Conservation (phyloP, 2,797 vertebrate genomes). For the Pangasius larnaudii region DNA sequence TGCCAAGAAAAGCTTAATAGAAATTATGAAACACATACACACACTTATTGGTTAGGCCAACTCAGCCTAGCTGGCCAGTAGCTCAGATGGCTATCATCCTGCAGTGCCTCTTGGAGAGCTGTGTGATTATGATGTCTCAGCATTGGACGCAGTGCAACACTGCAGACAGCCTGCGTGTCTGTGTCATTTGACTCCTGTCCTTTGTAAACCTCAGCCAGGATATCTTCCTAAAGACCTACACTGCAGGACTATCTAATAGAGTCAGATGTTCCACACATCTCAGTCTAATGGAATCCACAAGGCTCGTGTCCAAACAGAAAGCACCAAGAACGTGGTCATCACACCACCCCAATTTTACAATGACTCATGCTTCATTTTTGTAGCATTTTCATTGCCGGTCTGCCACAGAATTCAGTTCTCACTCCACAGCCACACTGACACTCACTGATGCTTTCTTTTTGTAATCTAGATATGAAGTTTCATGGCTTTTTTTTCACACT, state of each 20-base stretch:
- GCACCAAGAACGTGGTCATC: neutral
- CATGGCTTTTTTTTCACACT: neutral
- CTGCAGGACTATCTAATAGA: constrained; percentile 8
- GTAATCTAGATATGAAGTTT: neutral
- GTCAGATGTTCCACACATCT: constrained; percentile 34
- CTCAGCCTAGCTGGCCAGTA: neutral
- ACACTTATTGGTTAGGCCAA: neutral
- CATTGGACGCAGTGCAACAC: constrained; percentile 1
- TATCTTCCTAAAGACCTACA: constrained; percentile 2
- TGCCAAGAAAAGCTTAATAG: neutral
- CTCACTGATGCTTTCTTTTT: neutral
- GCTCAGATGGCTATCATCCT: neutral
- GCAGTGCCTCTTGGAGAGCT: constrained; percentile 1
- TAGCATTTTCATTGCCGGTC: neutral
- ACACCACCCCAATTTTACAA: constrained; percentile 17
- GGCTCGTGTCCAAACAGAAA: constrained; percentile 28
- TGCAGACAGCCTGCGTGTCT: constrained; percentile 10
- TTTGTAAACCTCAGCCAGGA: constrained; percentile 34
- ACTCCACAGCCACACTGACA: neutral
- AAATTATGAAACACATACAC: neutral
- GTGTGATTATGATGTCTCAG: constrained; percentile 23
- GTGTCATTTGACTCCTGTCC: constrained; percentile 37
- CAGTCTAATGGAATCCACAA: constrained; percentile 12
- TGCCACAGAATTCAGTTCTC: neutral
- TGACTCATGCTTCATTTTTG: neutral